These are phyloP conservation scores for Schizaphis graminum DNA, from an alignment of 2,888 invertebrate species.

Conservation along the genomic window DNA sequence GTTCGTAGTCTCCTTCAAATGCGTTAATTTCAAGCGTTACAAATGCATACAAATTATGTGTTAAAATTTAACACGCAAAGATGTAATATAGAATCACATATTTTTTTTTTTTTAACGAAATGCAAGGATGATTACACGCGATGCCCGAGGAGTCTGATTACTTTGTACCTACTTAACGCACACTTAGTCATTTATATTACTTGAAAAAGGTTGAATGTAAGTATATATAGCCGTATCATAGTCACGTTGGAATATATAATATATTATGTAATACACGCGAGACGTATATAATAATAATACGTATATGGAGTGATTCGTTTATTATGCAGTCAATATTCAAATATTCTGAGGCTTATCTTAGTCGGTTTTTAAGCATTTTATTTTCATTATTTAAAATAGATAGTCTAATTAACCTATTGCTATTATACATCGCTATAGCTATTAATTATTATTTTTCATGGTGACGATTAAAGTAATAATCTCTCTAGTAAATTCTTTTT, in stretches of 20 bases:
- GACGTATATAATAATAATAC: not conserved
- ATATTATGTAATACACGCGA: not conserved
- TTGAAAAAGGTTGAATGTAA: not conserved
- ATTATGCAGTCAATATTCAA: not conserved
- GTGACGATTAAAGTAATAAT: not conserved
- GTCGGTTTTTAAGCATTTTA: not conserved
- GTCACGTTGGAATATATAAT: not conserved
- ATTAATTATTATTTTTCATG: not conserved
- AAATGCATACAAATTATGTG: conserved; percentile 17
- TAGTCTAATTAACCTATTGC: not conserved
- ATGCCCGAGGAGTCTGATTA: conserved; percentile 21
- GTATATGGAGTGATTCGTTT: not conserved
- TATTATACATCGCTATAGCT: not conserved
- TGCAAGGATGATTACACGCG: not conserved
- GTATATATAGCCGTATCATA: not conserved
- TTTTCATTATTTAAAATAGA: not conserved
- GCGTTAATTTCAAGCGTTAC: conserved; percentile 22
- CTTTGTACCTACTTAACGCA: not conserved
- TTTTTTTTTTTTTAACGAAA: not conserved
- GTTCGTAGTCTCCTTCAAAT: not conserved
- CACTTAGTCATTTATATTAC: not conserved
- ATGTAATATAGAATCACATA: not conserved
- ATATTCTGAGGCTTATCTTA: not conserved
- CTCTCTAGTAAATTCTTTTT: not conserved
- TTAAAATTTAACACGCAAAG: conserved; percentile 14